Evolutionary conservation across 2,797 vertebrate species (phyloP).

Genomic region (Cossypha dichroa): DNA sequence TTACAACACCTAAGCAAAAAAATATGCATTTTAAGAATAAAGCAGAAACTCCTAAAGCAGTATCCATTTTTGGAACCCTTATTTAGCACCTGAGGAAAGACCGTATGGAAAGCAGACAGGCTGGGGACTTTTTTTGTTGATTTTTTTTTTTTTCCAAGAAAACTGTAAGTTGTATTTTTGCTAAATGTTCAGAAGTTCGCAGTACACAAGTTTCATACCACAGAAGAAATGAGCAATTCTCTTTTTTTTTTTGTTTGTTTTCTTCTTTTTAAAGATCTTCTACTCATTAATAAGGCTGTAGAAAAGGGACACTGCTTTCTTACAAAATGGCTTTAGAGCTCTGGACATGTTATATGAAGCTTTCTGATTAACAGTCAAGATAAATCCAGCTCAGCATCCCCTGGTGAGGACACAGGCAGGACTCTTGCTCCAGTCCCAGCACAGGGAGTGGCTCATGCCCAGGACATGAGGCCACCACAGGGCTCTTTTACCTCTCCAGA

Average conservation of each 20-base stretch:
- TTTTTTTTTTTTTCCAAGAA: background rate
- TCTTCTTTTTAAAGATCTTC: slow-evolving; percentile 7
- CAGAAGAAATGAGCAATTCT: background rate
- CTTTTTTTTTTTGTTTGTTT: background rate
- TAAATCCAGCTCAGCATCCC: slow-evolving; percentile 21
- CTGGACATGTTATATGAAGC: background rate
- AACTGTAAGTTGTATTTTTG: slow-evolving; percentile 23
- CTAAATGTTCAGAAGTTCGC: slow-evolving; percentile 29
- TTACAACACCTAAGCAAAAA: slow-evolving; percentile 73
- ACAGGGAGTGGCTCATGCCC: background rate
- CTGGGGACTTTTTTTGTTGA: background rate
- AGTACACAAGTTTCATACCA: slow-evolving; percentile 48
- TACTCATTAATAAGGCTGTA: slow-evolving; percentile 65
- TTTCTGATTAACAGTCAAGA: slow-evolving; percentile 52
- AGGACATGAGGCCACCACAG: background rate
- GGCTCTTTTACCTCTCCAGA: background rate
- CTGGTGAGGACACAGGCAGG: background rate
- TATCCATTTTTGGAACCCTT: slow-evolving; percentile 73
- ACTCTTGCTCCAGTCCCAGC: background rate
- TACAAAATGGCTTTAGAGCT: slow-evolving; percentile 74
- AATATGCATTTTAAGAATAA: slow-evolving; percentile 68
- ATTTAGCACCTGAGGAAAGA: slow-evolving; percentile 79
- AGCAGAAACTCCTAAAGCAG: slow-evolving; percentile 75
- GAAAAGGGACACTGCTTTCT: slow-evolving; percentile 66
- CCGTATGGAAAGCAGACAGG: slow-evolving; percentile 58